These are phyloP conservation scores for Drosophila lacicola DNA, from an alignment of 2,888 invertebrate species.

Conservation along the genomic window DNA sequence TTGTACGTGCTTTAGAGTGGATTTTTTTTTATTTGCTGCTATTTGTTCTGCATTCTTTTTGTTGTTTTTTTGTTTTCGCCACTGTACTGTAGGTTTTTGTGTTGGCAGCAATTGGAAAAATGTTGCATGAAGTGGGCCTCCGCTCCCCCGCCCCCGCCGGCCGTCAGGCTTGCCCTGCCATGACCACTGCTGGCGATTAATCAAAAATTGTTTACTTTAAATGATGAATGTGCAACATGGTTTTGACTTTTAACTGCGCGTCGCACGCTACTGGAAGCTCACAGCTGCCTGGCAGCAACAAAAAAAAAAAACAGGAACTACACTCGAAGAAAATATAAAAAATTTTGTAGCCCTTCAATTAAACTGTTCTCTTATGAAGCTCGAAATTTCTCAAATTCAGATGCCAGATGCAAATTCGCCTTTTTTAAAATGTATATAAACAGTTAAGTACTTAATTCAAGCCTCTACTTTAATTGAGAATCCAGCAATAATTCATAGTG, in stretches of 20 bases:
- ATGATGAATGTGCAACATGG: conserved; percentile 81
- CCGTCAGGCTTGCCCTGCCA: conserved; percentile 20
- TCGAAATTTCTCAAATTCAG: too few species aligned
- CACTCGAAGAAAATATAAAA: neutral
- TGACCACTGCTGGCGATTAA: conserved; percentile 69
- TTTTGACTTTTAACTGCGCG: conserved; percentile 68
- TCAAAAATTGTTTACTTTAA: conserved; percentile 81
- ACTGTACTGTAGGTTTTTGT: conserved; percentile 23
- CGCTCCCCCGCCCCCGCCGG: neutral
- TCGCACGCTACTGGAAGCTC: conserved; percentile 39
- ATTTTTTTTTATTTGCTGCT: conserved; percentile 3
- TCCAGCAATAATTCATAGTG: too few species aligned
- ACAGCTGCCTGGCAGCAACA: conserved; percentile 1
- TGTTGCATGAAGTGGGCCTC: conserved; percentile 63
- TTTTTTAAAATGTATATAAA: too few species aligned
- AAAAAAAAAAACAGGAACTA: conserved; percentile 9
- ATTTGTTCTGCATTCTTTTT: conserved; percentile 11
- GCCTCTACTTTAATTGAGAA: too few species aligned
- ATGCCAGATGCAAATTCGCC: too few species aligned
- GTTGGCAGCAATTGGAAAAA: conserved; percentile 74
- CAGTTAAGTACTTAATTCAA: too few species aligned
- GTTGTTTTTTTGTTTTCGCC: conserved; percentile 3
- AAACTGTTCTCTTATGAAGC: too few species aligned
- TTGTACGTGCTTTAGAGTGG: conserved; percentile 64
- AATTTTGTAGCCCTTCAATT: too few species aligned